Evolutionary conservation across 2,113 vertebrate species (phyloP).

Genomic region (rat (Rattus norvegicus)): DNA sequence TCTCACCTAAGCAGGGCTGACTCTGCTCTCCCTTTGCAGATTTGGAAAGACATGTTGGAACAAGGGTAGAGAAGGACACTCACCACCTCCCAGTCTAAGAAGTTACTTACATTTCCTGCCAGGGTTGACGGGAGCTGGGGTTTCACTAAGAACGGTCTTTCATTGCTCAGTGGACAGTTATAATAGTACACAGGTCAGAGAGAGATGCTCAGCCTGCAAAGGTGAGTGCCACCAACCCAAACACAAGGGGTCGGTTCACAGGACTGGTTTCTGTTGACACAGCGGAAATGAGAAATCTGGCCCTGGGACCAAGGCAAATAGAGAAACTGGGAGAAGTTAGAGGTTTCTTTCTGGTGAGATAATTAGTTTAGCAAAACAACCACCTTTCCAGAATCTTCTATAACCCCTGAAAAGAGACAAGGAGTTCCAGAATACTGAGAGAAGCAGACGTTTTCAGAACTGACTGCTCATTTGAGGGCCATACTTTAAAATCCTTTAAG

Average conservation of each 20-base stretch:
- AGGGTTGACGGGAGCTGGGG: conserved; percentile 95
- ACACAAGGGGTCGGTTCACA: conserved; percentile 76
- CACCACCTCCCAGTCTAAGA: conserved; percentile 96
- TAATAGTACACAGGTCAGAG: neutral
- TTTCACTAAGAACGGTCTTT: conserved; percentile 96
- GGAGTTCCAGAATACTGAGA: conserved; percentile 98
- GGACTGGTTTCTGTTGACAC: conserved; percentile 99
- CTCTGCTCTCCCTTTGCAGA: conserved; percentile 93
- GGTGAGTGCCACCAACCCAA: accelerated
- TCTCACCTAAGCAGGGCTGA: conserved; percentile 95
- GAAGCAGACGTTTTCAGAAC: conserved; percentile 93
- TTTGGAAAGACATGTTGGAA: conserved; percentile 98
- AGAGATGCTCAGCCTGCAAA: neutral
- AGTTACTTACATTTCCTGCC: conserved; percentile 97
- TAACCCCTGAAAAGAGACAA: conserved; percentile 98
- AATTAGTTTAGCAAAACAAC: conserved; percentile 95
- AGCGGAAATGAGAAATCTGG: conserved; percentile 97
- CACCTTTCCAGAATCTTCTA: conserved; percentile 97
- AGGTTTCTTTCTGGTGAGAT: conserved; percentile 96
- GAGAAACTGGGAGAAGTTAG: conserved; percentile 93
- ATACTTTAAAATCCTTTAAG: conserved; percentile 65
- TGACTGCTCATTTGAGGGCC: conserved; percentile 70
- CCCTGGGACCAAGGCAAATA: conserved; percentile 93
- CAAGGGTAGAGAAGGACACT: conserved; percentile 95
- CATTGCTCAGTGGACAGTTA: conserved; percentile 96